phyloP scores from a whole-genome alignment of 2,888 invertebrate species.

The Pomacea canaliculata region DNA sequence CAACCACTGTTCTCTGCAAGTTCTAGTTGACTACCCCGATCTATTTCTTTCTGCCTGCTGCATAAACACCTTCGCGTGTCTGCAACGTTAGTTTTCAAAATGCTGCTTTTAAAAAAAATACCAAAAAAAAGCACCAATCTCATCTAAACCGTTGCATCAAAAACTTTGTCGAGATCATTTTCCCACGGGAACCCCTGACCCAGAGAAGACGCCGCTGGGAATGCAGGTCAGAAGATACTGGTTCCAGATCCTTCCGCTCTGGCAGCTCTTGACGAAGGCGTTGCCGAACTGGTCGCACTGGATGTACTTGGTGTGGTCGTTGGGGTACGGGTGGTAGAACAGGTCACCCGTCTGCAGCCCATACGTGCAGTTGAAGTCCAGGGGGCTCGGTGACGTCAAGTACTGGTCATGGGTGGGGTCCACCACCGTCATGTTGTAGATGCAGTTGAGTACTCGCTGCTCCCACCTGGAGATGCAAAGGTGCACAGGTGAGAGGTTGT shows the following conservation, averaged over 20 bases:
- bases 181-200: too few relatives aligned
- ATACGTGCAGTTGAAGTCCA: slow-evolving; percentile 19
- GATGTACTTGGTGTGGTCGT: slow-evolving; percentile 41
- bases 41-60: too few relatives aligned
- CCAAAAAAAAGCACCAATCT: too few relatives aligned
- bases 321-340: slow-evolving; percentile 41
- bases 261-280: slow-evolving; percentile 44
- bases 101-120: too few relatives aligned
- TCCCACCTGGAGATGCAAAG: neutral
- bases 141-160: too few relatives aligned
- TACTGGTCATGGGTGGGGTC: slow-evolving; percentile 24
- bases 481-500: neutral
- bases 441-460: slow-evolving; percentile 21
- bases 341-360: slow-evolving; percentile 19
- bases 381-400: slow-evolving; percentile 18
- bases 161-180: too few relatives aligned
- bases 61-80: too few relatives aligned
- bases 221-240: slow-evolving; percentile 39
- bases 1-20: too few relatives aligned
- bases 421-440: slow-evolving; percentile 23
- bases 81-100: too few relatives aligned
- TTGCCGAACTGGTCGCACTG: slow-evolving; percentile 59
- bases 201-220: slow-evolving; percentile 13
- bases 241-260: slow-evolving; percentile 38
- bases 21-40: too few relatives aligned